Conservation (phyloP, 2,888 invertebrate species). For the Drosophila picticornis region DNA sequence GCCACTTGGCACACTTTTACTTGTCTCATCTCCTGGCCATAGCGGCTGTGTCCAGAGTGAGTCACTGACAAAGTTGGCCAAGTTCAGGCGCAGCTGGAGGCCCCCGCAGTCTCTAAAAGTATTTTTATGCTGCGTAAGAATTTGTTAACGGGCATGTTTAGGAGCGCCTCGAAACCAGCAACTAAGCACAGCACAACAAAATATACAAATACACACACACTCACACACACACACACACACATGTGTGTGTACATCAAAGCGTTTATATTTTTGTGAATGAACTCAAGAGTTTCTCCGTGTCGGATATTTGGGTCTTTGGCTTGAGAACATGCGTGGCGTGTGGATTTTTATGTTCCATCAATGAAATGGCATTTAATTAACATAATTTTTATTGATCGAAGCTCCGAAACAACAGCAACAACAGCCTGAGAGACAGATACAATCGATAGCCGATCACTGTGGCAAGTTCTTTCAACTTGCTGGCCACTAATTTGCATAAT, state of each 20-base stretch:
- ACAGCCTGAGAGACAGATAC: conserved; percentile 25
- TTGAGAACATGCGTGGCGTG: conserved; percentile 72
- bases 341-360: conserved; percentile 79
- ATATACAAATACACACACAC: conserved; percentile 12
- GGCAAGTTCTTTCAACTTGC: conserved; percentile 77
- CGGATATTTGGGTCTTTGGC: conserved; percentile 49
- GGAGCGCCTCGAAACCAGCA: conserved; percentile 44
- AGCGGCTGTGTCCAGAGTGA: conserved; percentile 48
- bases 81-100: conserved; percentile 76
- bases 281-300: conserved; percentile 70
- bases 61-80: conserved; percentile 68
- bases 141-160: conserved; percentile 77
- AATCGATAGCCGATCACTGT: conserved; percentile 55
- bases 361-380: conserved; percentile 80
- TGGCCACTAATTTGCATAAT: conserved; percentile 67
- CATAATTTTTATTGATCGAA: conserved; percentile 77
- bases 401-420: conserved; percentile 30
- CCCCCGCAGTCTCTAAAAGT: conserved; percentile 28
- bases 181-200: conserved; percentile 41
- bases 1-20: conserved; percentile 76
- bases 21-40: conserved; percentile 47
- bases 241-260: conserved; percentile 3
- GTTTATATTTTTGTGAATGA: conserved; percentile 76
- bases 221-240: not conserved
- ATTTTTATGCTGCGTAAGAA: conserved; percentile 67